Base-by-base conservation (phyloP, 2,113 vertebrate genomes). In the Pituophis catenifer region DNA sequence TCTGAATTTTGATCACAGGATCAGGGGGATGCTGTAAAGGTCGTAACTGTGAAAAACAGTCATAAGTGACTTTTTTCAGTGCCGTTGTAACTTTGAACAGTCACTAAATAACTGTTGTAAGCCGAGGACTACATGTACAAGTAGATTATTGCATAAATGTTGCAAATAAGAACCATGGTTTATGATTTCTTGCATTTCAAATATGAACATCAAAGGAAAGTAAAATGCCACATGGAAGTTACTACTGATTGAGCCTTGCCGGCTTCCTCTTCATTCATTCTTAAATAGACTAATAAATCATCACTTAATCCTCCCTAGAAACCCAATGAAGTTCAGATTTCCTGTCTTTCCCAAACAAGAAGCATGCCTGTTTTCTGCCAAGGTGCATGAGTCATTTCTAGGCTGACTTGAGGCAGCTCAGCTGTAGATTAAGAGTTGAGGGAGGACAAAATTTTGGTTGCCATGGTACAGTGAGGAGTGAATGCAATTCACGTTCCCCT, bases 281-380 rank as follows among this genome's bases (percentile, higher is more conserved):
- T 59, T n/a, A 53, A 38, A 90, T 86, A 52, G 91, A 65, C 33
- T 12, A 93, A 95, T 91, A 95, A 96, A 94, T 59, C 29, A 52
- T 8, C 26, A 44, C 89, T 38, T 94, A 93, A 86, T 85, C 58
- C 26, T 91, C 23, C 91, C 21, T 88, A 90, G 48, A 55, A 94
- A 94, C 50, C 26, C 93, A 29, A 3, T 33, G 58, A 93, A 93
- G 91, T 86, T 50, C 94, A 86, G 94, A 88, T 0, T 93, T 48
- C 55, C 1, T 2, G 57, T 12, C n/a, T 44, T 94, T 96, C 91
- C 17, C 90, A 92, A 11, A 53, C 59, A 53, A 93, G 70, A 62
- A 95, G 38, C 81, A 90, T 19, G 48, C 0, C 59, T 91, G 86
- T 81, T 91, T 48, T 93, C 50, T 96, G 89, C 17, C 89, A 95